Evolutionary conservation across 2,113 vertebrate species (phyloP), one percentile per base, ranked within the genome.

Genomic region (Hipposideros armiger): DNA sequence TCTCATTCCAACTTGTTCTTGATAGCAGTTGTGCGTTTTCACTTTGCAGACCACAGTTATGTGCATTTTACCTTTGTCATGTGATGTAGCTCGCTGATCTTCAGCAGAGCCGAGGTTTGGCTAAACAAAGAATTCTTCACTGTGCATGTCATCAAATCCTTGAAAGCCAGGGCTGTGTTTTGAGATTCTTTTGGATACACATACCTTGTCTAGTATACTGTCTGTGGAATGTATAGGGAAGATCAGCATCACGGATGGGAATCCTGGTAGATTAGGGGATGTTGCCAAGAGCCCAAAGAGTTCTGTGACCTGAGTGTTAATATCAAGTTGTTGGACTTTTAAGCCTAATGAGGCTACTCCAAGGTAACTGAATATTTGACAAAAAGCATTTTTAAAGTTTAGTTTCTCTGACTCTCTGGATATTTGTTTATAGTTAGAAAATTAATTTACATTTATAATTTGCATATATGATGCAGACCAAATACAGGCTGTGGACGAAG

Each of bases 351-450:
- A 60, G 36, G 20, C 62, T 50, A 26, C 5, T 80, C 30, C 14
- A 64, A 64, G 20, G 5, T 90, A 69, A 73, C 30, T 89, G 26
- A 60, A n/a, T 58, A 60, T 80, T 78, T 72, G 50, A 90, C 13
- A n/a, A 58, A 88, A 92, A 85, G 6, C 10, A 87, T 73, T 62
- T 62, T 81, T 69, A 58, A 94, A 54, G 26, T 15, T 80, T 80
- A 56, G 19, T 40, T 90, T 95, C 52, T 92, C 40, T 80, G 50
- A 7, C 28, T 69, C 4, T 56, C 19, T 58, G 40, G 9, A 26
- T 66, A 2, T 72, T 87, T 78, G 91, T 62, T 87, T 85, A 64
- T 24, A 92, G 69, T 7, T 4, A 90, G 3, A 84, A 94, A 97
- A 73, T 78, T 67, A 88, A 58, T 64, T 45, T 72, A 66, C 67